phyloP scores from a whole-genome alignment of 2,797 vertebrate species.

The Taenioides sp. region DNA sequence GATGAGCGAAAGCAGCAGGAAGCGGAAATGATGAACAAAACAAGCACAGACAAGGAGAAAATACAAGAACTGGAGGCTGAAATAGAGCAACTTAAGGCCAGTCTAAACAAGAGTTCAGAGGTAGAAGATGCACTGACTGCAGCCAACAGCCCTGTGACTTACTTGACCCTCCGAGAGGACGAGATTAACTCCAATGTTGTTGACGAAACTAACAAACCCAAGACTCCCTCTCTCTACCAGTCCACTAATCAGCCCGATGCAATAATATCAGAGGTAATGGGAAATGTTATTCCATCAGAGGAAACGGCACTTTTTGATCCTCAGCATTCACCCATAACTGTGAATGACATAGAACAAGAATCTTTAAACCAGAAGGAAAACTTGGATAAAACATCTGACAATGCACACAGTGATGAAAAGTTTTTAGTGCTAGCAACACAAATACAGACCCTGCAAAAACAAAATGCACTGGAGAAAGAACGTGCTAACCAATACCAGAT shows the following conservation, averaged over 20 bases:
- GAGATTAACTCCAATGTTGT: conserved; percentile 54
- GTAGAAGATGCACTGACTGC: conserved; percentile 48
- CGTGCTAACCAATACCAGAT: conserved; percentile 65
- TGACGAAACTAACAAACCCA: conserved; percentile 43
- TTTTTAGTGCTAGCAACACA: conserved; percentile 50
- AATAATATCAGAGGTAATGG: conserved; percentile 54
- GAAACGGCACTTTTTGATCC: conserved; percentile 16
- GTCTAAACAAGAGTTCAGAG: conserved; percentile 20
- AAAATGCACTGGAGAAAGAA: conserved; percentile 60
- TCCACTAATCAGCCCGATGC: conserved; percentile 67
- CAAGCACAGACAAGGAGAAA: conserved; percentile 43
- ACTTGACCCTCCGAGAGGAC: conserved; percentile 65
- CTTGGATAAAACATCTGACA: conserved; percentile 15
- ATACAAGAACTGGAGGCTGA: conserved; percentile 70
- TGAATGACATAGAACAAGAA: conserved; percentile 2
- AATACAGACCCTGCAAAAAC: conserved; percentile 58
- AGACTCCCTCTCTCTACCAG: conserved; percentile 63
- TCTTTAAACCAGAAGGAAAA: conserved; percentile 34
- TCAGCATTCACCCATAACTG: conserved; percentile 11
- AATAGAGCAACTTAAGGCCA: conserved; percentile 61
- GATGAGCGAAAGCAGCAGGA: conserved; percentile 66
- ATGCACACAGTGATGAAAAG: background rate
- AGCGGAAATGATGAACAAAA: conserved; percentile 48
- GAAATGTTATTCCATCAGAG: conserved; percentile 47
- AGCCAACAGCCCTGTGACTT: conserved; percentile 64